phyloP scores from a whole-genome alignment of 2,797 vertebrate species.

The Thaleichthys pacificus region DNA sequence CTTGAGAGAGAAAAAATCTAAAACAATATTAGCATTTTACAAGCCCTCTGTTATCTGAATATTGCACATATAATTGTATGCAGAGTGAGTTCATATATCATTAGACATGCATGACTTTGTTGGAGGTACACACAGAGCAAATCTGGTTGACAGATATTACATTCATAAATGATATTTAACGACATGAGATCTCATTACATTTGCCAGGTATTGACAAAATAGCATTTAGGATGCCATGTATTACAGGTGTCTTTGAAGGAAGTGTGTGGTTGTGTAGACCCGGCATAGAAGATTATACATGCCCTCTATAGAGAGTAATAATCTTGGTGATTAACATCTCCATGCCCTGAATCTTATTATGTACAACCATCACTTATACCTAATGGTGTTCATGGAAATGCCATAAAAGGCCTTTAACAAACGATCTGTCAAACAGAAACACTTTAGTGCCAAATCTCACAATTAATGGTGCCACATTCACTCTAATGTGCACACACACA shows the following conservation, averaged over 20 bases:
- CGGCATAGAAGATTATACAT: conserved; percentile 14
- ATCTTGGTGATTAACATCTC: conserved; percentile 35
- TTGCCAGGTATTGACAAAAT: conserved; percentile 17
- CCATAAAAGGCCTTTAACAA: conserved; percentile 46
- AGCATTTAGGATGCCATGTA: conserved; percentile 28
- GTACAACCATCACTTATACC: conserved; percentile 9
- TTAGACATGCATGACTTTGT: conserved; percentile 44
- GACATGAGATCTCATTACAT: conserved; percentile 41
- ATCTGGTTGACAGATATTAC: conserved; percentile 31
- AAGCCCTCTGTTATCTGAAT: conserved; percentile 36
- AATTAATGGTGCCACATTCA: conserved; percentile 40
- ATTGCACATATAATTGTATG: conserved; percentile 35
- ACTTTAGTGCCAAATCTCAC: conserved; percentile 59
- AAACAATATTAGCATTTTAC: conserved; percentile 17
- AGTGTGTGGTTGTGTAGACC: conserved; percentile 4
- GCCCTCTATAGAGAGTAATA: conserved; percentile 37
- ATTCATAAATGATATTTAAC: conserved; percentile 46
- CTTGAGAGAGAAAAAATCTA: conserved; percentile 19
- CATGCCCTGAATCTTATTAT: conserved; percentile 9
- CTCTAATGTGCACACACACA: conserved; percentile 29
- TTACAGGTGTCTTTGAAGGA: conserved; percentile 8
- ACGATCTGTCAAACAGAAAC: conserved; percentile 40
- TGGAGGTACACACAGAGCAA: conserved; percentile 15
- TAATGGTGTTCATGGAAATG: conserved; percentile 41
- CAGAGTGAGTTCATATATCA: conserved; percentile 34